Percentiles rank a stretch among this genome's conserved stretches.
Evolutionary conservation across 1,140 invertebrate genomes (phyloP).

Genomic region (Telenomus remus): DNA sequence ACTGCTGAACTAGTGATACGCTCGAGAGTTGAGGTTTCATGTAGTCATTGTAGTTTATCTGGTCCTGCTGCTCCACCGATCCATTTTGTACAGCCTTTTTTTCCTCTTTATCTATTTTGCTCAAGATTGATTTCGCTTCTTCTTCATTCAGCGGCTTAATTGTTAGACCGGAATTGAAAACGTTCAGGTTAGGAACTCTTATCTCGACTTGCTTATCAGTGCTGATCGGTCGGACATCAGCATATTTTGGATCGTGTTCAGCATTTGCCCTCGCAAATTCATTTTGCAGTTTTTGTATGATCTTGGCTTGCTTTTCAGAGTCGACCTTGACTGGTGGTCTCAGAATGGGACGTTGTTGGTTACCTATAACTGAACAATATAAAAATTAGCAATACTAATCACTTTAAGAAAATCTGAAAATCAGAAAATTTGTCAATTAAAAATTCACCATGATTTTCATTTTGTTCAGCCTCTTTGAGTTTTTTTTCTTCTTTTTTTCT

Average conservation of each 20-base stretch:
- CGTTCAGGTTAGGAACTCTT: not conserved
- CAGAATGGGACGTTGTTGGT: too few species aligned
- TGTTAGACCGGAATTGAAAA: too few species aligned
- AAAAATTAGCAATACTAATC: too few species aligned
- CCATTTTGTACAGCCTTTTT: too few species aligned
- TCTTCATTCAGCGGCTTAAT: too few species aligned
- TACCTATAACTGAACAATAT: too few species aligned
- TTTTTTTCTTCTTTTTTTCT: conserved; percentile 48
- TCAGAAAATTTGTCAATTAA: too few species aligned
- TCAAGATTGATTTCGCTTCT: too few species aligned
- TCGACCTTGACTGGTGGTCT: not conserved
- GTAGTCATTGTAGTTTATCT: conserved; percentile 30
- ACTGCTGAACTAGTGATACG: conserved; percentile 13
- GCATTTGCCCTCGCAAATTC: conserved; percentile 19
- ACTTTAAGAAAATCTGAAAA: too few species aligned
- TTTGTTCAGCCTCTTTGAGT: conserved; percentile 38
- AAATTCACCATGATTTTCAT: conserved; percentile 36
- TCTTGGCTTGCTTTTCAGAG: not conserved
- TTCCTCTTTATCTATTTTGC: too few species aligned
- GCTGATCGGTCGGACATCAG: conserved; percentile 11
- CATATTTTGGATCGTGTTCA: conserved; percentile 7
- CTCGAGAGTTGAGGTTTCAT: conserved; percentile 22
- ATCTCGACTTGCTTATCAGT: conserved; percentile 3
- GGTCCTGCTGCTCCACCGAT: not conserved
- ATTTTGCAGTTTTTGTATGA: conserved; percentile 7